Base-by-base conservation (phyloP, 2,113 vertebrate species). In the Rhineura floridana region DNA sequence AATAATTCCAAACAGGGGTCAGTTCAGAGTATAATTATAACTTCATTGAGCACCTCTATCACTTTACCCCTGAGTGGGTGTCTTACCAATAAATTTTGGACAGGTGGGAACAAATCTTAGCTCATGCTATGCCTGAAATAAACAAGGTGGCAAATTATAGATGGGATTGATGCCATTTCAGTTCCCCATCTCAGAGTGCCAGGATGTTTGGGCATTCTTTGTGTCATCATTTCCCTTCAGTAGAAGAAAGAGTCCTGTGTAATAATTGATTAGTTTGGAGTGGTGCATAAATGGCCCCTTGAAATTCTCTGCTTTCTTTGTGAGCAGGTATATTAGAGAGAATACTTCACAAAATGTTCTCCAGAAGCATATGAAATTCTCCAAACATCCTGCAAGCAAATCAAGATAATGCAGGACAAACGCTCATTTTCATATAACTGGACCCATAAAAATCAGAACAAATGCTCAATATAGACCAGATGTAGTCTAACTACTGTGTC, bases 1-100 rank as follows among this genome's bases (percentile, higher is more conserved):
- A 87, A 90, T 91, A 92, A 87, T 83, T 80, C 76, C 83, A 70
- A 91, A 87, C 9, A 70, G 70, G 82, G 81, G 89, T 46, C 69
- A 69, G 65, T 73, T 86, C 39, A 28, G 36, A 63, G 33, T 2
- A 0, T 39, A 69, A 75, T 50, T 78, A 81, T n/a, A 48, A 50
- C 73, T 90, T 72, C 70, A 42, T 50, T 42, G 86, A 86, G 48
- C 9, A 30, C 25, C 55, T 9, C 42, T 75, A 28, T 55, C 67
- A 67, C 67, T 36, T 69, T 79, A 75, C 30, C 67, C 44, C 42
- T 78, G 1, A 1, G 21, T 39, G 33, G 33, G 62, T 65, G 78
- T 36, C 59, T 67, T 78, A 36, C 59, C 84, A 78, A 86, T 78
- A 86, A 65, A 86, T 78, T 50, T 73, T 67, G 44, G 73, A 6